Evolutionary conservation across 2,797 vertebrate species (phyloP), one percentile per base, ranked within the genome.

Genomic region (Xyrichtys novacula): DNA sequence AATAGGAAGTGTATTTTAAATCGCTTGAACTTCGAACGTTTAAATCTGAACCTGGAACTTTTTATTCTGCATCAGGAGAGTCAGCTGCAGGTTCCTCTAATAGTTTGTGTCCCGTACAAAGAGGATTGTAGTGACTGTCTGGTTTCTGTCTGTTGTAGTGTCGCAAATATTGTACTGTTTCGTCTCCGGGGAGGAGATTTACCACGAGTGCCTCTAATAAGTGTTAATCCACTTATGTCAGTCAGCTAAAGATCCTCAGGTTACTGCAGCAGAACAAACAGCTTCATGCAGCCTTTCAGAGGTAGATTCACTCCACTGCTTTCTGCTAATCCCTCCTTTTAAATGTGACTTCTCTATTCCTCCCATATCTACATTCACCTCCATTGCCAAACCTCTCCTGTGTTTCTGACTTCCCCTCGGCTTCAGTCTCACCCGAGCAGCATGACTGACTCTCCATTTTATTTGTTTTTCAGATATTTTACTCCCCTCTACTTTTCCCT

Each of bases 171-270:
- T 56, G 55, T 29, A 49, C 56, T 56, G 29, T 49, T 61, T 47
- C 15, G 1, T 34, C 46, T 20, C 44, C n/a, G 12, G 28, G 54
- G 57, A 38, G 11, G 40, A 59, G 1, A 49, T 76, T 19, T n/a
- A 46, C 46, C 25, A 32, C 6, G 55, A 73, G 38, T 25, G 40
- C 61, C 49, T 20, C 46, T 80, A 76, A 86, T 80, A 74, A 65
- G 34, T 40, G 22, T 47, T 83, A 77, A 84, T 84, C 72, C 73
- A 68, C 52, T 75, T 59, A 48, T 28, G 36, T 55, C 44, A 31
- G 68, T 56, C 63, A 46, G 58, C 56, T 49, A 40, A 39, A 70
- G 75, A 54, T 62, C 70, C 66, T 64, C 44, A 28, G 19, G 58
- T 71, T 65, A 39, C 48, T 44, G 71, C 63, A 68, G 36, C 73